These are phyloP conservation scores for Tyria jacobaeae DNA, from an alignment of 2,888 invertebrate species.

Conservation along the genomic window DNA sequence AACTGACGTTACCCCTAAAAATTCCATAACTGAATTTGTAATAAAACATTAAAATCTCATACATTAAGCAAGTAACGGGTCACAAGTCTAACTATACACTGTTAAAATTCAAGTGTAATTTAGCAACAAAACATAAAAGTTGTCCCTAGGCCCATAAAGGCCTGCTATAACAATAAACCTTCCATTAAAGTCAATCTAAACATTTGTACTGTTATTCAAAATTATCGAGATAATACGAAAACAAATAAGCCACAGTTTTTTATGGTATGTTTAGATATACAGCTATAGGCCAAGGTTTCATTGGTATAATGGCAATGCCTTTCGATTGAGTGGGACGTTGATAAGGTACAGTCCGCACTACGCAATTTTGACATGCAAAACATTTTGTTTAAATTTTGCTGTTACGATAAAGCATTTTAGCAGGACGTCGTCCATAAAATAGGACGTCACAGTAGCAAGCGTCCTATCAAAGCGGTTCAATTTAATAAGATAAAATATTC, in stretches of 20 bases:
- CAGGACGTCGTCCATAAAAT: too few species aligned
- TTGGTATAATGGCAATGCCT: conserved; percentile 21
- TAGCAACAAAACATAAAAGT: conserved; percentile 9
- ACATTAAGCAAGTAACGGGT: background rate
- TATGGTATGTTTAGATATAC: conserved; percentile 28
- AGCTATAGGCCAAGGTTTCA: conserved; percentile 41
- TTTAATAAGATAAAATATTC: too few species aligned
- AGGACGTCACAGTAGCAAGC: too few species aligned
- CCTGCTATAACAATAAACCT: conserved; percentile 17
- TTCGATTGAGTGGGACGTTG: conserved; percentile 27
- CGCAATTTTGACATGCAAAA: background rate
- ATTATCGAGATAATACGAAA: conserved; percentile 40
- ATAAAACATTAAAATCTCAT: background rate
- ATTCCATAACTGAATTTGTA: background rate
- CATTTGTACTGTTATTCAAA: conserved; percentile 31
- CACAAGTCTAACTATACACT: background rate
- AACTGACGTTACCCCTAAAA: background rate
- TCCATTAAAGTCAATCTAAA: conserved; percentile 15
- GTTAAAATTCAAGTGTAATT: conserved; percentile 7
- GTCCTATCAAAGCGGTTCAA: too few species aligned
- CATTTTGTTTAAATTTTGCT: background rate
- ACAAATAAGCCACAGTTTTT: conserved; percentile 41
- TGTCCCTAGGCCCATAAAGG: background rate
- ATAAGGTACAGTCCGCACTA: background rate
- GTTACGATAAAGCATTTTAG: background rate